Evolutionary conservation across 2,113 vertebrate genomes (phyloP).

Genomic region (Dinomys branickii): DNA sequence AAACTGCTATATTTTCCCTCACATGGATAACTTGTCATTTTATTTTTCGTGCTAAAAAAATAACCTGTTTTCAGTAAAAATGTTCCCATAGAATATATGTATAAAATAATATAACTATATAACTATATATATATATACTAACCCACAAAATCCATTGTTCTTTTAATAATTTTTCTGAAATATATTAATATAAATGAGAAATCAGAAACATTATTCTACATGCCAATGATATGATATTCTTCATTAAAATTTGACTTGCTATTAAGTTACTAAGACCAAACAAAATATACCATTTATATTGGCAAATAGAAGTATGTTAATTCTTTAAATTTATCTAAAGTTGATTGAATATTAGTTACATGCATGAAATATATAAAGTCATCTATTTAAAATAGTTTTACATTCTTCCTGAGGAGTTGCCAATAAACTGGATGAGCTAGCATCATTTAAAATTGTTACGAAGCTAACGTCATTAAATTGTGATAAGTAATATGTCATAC

Average conservation of each 20-base stretch:
- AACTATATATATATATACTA: background rate
- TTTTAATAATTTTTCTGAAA: background rate
- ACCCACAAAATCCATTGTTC: background rate
- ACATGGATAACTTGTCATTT: background rate
- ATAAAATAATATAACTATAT: background rate
- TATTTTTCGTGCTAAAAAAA: constrained; percentile 14
- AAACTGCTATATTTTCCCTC: background rate
- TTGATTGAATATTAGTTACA: background rate
- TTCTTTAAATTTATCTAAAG: background rate
- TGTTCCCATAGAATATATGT: background rate
- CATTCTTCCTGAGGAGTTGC: background rate
- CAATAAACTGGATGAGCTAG: background rate
- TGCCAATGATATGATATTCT: background rate
- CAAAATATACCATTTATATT: background rate
- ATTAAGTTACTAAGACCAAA: background rate
- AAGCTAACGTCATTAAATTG: background rate
- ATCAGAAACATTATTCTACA: background rate
- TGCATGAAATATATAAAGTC: background rate
- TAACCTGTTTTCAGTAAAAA: background rate
- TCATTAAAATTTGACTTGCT: background rate
- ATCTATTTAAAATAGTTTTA: background rate
- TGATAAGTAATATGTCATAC: background rate
- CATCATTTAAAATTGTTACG: background rate
- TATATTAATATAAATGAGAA: constrained; percentile 16
- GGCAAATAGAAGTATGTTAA: background rate